Conservation (phyloP, 2,888 invertebrate genomes). For the Apodemia hepburni region DNA sequence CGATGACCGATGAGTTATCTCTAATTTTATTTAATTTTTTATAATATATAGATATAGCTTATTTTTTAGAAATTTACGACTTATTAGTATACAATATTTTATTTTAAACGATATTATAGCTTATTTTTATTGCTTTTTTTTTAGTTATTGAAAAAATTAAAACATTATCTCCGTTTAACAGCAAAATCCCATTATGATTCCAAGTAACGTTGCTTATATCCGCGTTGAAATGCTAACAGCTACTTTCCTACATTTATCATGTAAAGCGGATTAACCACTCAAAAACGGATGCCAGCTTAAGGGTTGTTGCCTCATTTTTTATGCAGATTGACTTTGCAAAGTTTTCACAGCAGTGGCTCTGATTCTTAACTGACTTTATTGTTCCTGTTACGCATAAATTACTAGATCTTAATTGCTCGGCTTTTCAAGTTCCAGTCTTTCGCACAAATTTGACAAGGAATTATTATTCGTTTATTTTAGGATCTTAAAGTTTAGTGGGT, state of each 20-base stretch:
- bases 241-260: constrained; percentile 30
- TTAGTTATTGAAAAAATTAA: neutral
- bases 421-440: constrained; percentile 3
- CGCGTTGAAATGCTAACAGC: constrained; percentile 26
- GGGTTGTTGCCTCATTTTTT: constrained; percentile 53
- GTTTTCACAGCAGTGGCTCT: constrained; percentile 41
- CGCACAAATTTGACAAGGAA: neutral
- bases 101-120: too few species aligned
- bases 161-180: neutral
- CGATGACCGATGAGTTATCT: too few species aligned
- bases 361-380: constrained; percentile 16
- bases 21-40: too few species aligned
- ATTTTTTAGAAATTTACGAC: too few species aligned
- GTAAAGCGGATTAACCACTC: constrained; percentile 32
- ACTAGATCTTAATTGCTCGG: constrained; percentile 7
- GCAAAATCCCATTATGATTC: neutral
- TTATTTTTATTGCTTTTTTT: too few species aligned
- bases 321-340: constrained; percentile 53
- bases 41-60: too few species aligned
- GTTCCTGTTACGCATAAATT: constrained; percentile 11
- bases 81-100: too few species aligned
- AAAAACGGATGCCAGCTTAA: constrained; percentile 31
- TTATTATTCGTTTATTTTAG: neutral
- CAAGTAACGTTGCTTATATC: neutral
- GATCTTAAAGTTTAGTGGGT: too few species aligned